Conservation (phyloP, 2,888 invertebrate species). For the Amphipoea lucens region DNA sequence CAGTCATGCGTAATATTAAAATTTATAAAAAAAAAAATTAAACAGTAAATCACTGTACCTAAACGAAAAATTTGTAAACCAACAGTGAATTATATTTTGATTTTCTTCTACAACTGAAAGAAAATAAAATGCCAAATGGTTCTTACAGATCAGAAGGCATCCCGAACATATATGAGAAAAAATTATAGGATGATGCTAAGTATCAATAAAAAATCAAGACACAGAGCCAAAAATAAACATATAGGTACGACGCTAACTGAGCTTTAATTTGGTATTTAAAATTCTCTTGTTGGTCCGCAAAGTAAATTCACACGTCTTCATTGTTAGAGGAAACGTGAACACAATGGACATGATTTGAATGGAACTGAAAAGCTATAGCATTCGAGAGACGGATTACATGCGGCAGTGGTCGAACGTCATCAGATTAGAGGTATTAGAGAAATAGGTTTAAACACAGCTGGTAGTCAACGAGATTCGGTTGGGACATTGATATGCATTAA, state of each 20-base stretch:
- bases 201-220: constrained; percentile 3
- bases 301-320: constrained; percentile 45
- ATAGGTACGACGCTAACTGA: background rate
- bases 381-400: constrained; percentile 42
- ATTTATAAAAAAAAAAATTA: background rate
- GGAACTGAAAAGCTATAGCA: constrained; percentile 43
- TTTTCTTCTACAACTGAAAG: background rate
- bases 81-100: background rate
- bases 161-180: background rate
- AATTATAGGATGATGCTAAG: background rate
- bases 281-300: constrained; percentile 48
- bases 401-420: constrained; percentile 28
- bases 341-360: constrained; percentile 56
- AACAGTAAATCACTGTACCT: background rate
- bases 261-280: constrained; percentile 35
- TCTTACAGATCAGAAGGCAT: background rate
- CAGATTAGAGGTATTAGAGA: constrained; percentile 38
- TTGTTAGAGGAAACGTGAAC: constrained; percentile 26
- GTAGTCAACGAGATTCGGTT: background rate
- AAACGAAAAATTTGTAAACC: background rate
- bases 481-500: background rate
- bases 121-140: background rate
- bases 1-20: background rate
- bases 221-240: background rate
- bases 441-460: constrained; percentile 15